Base-by-base conservation (phyloP, 2,797 vertebrate species). In the Rhincodon typus region DNA sequence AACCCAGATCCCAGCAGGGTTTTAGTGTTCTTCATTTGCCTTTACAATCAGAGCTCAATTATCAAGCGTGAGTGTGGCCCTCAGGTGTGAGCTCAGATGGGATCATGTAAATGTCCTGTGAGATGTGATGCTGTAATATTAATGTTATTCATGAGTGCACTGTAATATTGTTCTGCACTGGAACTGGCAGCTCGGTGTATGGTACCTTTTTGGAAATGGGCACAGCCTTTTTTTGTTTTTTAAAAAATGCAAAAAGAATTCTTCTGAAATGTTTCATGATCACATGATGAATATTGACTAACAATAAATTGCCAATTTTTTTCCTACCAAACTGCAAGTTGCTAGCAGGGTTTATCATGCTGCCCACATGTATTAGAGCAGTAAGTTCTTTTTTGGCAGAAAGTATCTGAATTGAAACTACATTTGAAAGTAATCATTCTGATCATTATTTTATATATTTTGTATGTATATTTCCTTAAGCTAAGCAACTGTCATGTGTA, bases 1-100 rank as follows among this genome's bases (percentile, higher is more conserved):
- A 97, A 97, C 97, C 97, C 97, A 96, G 96, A 97, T 98, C 97
- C 97, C 97, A 97, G 97, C 97, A 96, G 97, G 98, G 98, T 98
- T 97, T 98, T 98, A 97, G 98, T 98, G 98, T 97, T 98, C 97
- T 97, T 98, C 97, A 97, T 98, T 98, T 98, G 98, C 98, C 98
- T 98, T 97, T 97, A 97, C 97, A 98, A 97, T 98, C 95, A 97
- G 97, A 97, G 96, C 97, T 97, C 97, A 97, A 97, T 97, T 97
- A 97, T 97, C 97, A 97, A 97, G 97, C 98, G 98, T 98, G 96
- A 95, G 97, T 98, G 97, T 97, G 97, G 98, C 98, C 98, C 97
- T 98, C 97, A 98, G 98, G 98, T 98, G 97, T 97, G 96, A 97
- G 98, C 98, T 98, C 98, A 98, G 97, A 98, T 98, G 98, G 97